phyloP scores from a whole-genome alignment of 2,113 vertebrate species.

The Marcusenius ussheri region DNA sequence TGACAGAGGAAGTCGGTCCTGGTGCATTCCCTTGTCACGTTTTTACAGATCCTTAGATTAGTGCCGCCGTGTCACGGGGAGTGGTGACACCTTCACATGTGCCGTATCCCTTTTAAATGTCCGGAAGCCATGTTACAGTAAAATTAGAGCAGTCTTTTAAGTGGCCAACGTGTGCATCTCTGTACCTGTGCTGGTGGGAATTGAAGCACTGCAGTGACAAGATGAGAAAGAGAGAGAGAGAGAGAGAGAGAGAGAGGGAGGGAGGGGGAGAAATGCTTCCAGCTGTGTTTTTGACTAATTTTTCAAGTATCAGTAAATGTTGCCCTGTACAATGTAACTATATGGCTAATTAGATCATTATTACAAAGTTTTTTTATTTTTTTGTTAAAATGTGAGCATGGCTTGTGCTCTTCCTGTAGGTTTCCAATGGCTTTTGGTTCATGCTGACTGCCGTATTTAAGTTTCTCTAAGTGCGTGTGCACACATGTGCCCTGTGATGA shows the following conservation, averaged over 20 bases:
- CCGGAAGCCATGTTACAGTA: background rate
- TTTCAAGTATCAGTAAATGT: background rate
- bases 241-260: background rate
- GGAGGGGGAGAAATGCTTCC: background rate
- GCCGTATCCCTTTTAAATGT: background rate
- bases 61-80: background rate
- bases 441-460: background rate
- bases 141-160: background rate
- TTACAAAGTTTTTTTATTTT: background rate
- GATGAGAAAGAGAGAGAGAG: background rate
- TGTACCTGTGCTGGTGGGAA: background rate
- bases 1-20: background rate
- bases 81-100: background rate
- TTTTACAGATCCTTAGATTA: background rate
- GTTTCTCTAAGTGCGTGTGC: background rate
- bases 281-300: background rate
- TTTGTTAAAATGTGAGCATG: background rate
- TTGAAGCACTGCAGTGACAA: background rate
- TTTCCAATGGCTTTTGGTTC: background rate
- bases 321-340: background rate
- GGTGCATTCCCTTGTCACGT: background rate
- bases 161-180: background rate
- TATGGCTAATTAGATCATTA: background rate
- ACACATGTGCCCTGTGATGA: background rate
- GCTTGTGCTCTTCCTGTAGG: background rate